phyloP scores from a whole-genome alignment of 2,888 invertebrate genomes.

The Lithophane semibrunnea region DNA sequence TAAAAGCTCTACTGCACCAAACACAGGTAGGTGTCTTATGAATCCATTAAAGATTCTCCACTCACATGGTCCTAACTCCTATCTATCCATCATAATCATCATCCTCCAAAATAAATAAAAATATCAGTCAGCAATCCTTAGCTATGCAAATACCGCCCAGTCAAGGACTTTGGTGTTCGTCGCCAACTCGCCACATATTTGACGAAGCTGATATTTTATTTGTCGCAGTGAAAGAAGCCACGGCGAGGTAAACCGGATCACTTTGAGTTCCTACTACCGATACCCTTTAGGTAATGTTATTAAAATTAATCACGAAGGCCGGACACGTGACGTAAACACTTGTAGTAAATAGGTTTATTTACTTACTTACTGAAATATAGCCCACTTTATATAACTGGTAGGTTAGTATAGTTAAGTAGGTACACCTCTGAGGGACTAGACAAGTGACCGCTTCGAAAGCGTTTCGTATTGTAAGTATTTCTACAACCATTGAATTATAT shows the following conservation, averaged over 20 bases:
- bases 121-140: neutral
- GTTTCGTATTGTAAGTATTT: too few species aligned
- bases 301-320: slow-evolving; percentile 66
- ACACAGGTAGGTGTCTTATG: neutral
- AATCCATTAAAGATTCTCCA: neutral
- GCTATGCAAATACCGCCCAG: slow-evolving; percentile 21
- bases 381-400: neutral
- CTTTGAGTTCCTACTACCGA: slow-evolving; percentile 62
- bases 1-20: neutral
- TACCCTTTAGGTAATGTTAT: slow-evolving; percentile 62
- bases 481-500: too few species aligned
- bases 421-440: too few species aligned
- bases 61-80: neutral
- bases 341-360: slow-evolving; percentile 17
- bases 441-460: too few species aligned
- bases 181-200: slow-evolving; percentile 33
- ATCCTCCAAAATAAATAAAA: neutral
- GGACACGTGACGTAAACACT: slow-evolving; percentile 47
- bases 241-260: slow-evolving; percentile 66
- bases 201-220: slow-evolving; percentile 49
- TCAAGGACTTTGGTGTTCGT: slow-evolving; percentile 36
- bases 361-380: neutral
- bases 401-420: neutral
- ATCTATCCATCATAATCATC: neutral
- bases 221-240: slow-evolving; percentile 64